Evolutionary conservation across 2,113 vertebrate genomes (phyloP).

Genomic region (Charina bottae): DNA sequence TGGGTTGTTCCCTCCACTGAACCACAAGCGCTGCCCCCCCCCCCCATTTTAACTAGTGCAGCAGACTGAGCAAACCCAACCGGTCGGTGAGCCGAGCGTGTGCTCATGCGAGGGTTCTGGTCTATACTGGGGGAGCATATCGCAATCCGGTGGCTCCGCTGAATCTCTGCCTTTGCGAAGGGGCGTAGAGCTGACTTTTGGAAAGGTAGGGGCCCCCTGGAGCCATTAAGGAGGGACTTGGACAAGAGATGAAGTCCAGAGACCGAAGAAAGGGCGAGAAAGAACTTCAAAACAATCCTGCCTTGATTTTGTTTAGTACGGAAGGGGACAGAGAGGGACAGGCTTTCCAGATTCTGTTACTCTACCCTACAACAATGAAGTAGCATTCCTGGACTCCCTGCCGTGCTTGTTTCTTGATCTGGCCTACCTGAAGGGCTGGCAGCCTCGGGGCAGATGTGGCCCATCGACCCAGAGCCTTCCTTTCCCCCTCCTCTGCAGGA

Average conservation of each 20-base stretch:
- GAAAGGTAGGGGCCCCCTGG: neutral
- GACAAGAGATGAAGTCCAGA: neutral
- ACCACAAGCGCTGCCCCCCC: neutral
- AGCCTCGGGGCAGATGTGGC: neutral
- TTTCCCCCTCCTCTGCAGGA: conserved; percentile 72
- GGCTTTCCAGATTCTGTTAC: too few relatives aligned
- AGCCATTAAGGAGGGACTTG: neutral
- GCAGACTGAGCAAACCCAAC: neutral
- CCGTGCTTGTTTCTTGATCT: neutral
- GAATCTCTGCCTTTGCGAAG: neutral
- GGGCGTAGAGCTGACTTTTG: neutral
- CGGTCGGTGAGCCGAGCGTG: neutral
- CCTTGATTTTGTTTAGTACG: too few relatives aligned
- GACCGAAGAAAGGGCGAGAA: neutral
- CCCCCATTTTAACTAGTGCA: neutral
- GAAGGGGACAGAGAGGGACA: too few relatives aligned
- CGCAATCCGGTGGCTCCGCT: neutral
- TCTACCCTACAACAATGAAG: too few relatives aligned
- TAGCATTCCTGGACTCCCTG: neutral
- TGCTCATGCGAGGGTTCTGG: neutral
- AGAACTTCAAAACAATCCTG: neutral
- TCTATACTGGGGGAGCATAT: neutral
- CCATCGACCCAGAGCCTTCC: neutral
- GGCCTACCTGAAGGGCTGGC: neutral
- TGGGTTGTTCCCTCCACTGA: neutral